A percentile compares a stretch with the other conserved stretches of the same genome.
Evolutionary conservation across 1,140 invertebrate species (phyloP).

Genomic region (Asobara japonica): DNA sequence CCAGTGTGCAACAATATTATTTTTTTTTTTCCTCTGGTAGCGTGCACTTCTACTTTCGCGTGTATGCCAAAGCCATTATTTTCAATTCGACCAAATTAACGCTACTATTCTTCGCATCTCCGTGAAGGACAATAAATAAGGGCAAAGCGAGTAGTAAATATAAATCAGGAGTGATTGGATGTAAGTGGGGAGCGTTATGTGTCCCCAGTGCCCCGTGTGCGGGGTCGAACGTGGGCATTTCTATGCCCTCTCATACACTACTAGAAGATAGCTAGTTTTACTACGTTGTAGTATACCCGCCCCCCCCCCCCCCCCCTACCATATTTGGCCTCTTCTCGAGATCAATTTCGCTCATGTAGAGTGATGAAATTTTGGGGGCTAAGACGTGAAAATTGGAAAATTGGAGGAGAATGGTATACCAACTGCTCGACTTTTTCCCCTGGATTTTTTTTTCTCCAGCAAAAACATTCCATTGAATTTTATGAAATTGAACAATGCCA

Average conservation of each 20-base stretch:
- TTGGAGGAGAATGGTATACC: too few relatives aligned
- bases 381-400: neutral
- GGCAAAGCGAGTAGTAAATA: conserved; percentile 67
- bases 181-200: conserved; percentile 68
- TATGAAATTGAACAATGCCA: too few relatives aligned
- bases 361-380: neutral
- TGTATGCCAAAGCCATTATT: conserved; percentile 54
- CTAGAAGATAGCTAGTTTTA: conserved; percentile 7
- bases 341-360: neutral
- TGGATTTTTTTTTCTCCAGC: too few relatives aligned
- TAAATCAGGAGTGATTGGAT: conserved; percentile 69
- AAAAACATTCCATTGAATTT: too few relatives aligned
- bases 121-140: conserved; percentile 65
- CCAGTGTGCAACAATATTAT: neutral
- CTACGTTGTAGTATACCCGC: neutral
- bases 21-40: conserved; percentile 40
- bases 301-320: neutral
- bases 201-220: conserved; percentile 66
- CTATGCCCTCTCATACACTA: conserved; percentile 38
- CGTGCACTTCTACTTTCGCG: conserved; percentile 16
- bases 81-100: conserved; percentile 67
- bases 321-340: neutral
- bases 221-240: conserved; percentile 33
- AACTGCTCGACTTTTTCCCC: too few relatives aligned
- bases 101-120: conserved; percentile 60